These are phyloP conservation scores for Eurytoma adleriae DNA, from an alignment of 2,888 invertebrate species.

Conservation along the genomic window DNA sequence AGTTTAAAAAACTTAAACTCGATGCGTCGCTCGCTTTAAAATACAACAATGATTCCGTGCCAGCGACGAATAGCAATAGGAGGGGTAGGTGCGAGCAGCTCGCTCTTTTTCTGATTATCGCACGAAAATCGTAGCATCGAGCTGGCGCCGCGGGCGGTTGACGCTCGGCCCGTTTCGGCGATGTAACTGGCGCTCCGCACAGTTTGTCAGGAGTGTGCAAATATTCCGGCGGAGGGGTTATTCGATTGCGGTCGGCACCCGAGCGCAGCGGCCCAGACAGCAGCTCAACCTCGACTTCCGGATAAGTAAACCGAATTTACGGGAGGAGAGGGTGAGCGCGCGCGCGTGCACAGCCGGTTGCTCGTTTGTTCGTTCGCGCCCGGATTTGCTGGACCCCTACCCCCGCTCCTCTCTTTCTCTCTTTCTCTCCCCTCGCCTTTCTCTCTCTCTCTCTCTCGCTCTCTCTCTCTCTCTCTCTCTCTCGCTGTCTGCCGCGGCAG, in stretches of 20 bases:
- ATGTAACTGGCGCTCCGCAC: constrained; percentile 47
- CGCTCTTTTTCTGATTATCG: constrained; percentile 39
- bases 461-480: constrained; percentile 2
- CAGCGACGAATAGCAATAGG: no score
- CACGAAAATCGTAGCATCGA: constrained; percentile 12
- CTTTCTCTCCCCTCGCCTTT: background rate
- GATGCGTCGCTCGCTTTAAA: no score
- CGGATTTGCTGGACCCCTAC: constrained; percentile 9
- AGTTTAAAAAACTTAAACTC: no score
- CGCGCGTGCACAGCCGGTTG: constrained; percentile 18
- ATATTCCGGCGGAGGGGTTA: constrained; percentile 66
- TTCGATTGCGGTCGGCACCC: constrained; percentile 70
- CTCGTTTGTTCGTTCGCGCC: constrained; percentile 53
- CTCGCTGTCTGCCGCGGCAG: constrained; percentile 17
- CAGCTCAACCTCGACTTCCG: constrained; percentile 64
- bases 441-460: background rate
- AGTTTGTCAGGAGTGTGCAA: constrained; percentile 67
- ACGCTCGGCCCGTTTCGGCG: constrained; percentile 33
- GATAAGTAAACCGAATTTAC: constrained; percentile 72
- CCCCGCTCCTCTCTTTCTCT: constrained; percentile 6
- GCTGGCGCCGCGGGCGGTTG: background rate
- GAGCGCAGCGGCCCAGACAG: constrained; percentile 57
- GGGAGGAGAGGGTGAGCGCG: constrained; percentile 39
- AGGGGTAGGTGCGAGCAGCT: no score
- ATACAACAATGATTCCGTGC: no score